Evolutionary conservation across 2,888 invertebrate genomes (phyloP).

Genomic region (Fabriciana adippe): DNA sequence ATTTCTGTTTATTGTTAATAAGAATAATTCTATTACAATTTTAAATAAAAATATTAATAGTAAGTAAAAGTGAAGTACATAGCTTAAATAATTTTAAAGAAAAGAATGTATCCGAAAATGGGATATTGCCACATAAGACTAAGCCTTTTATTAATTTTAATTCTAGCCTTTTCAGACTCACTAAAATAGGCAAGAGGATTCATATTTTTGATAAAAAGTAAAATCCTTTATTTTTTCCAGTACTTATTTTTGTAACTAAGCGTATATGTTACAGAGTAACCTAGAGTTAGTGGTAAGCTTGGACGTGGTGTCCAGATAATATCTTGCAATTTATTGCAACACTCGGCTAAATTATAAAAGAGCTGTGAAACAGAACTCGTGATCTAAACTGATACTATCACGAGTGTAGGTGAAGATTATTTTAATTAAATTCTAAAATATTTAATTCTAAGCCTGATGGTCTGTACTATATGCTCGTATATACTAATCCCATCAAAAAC

Average conservation of each 20-base stretch:
- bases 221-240: neutral
- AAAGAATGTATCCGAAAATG: too few species aligned
- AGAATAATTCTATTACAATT: too few species aligned
- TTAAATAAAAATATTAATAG: too few species aligned
- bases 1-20: too few species aligned
- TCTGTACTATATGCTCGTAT: neutral
- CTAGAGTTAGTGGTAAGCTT: constrained; percentile 32
- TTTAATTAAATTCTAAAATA: constrained; percentile 15
- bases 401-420: constrained; percentile 17
- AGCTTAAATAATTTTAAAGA: too few species aligned
- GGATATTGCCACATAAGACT: too few species aligned
- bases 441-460: neutral
- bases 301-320: constrained; percentile 36
- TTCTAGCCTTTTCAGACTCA: too few species aligned
- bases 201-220: neutral
- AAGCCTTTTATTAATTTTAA: too few species aligned
- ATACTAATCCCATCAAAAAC: too few species aligned
- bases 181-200: too few species aligned
- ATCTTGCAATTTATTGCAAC: constrained; percentile 38
- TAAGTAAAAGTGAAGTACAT: too few species aligned
- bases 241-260: neutral
- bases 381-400: constrained; percentile 30
- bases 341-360: constrained; percentile 38
- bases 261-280: constrained; percentile 13
- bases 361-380: constrained; percentile 29